Percentiles rank a stretch among this genome's conserved stretches.
Evolutionary conservation across 2,888 invertebrate species (phyloP).

Genomic region (Leucania comma): DNA sequence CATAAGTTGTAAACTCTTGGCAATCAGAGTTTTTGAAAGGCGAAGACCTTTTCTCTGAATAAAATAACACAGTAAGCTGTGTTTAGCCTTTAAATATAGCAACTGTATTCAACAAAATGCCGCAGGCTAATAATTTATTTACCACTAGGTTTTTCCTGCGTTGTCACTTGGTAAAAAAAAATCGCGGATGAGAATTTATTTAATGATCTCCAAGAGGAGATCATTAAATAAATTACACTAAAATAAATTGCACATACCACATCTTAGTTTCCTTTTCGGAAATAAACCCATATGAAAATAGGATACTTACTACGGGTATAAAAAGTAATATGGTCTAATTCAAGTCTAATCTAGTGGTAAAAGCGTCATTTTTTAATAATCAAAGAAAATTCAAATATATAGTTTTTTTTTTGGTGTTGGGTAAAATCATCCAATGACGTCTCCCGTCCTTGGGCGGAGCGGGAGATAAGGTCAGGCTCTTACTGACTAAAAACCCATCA

Average conservation of each 20-base stretch:
- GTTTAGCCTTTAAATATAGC: conserved; percentile 19
- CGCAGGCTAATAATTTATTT: conserved; percentile 9
- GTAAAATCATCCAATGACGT: too few species aligned
- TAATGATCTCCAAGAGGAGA: too few species aligned
- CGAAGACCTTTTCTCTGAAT: conserved; percentile 11
- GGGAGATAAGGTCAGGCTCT: too few species aligned
- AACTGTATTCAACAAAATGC: conserved; percentile 44
- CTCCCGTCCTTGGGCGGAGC: too few species aligned
- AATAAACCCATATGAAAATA: too few species aligned
- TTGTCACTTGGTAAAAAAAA: neutral
- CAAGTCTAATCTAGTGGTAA: neutral
- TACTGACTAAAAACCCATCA: too few species aligned
- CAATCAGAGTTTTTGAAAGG: neutral
- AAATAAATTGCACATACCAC: too few species aligned
- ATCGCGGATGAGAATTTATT: neutral
- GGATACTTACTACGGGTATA: neutral
- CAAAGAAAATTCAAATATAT: too few species aligned
- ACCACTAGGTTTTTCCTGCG: neutral
- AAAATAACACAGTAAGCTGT: conserved; percentile 19
- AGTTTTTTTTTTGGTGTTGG: too few species aligned
- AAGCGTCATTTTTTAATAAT: too few species aligned
- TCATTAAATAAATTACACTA: too few species aligned
- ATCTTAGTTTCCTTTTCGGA: too few species aligned
- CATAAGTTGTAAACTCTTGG: neutral
- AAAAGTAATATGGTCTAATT: neutral